Percentiles rank a stretch among this genome's conserved stretches.
These are phyloP conservation scores for Chaenocephalus aceratus DNA, from an alignment of 2,113 vertebrate species.

Conservation along the genomic window DNA sequence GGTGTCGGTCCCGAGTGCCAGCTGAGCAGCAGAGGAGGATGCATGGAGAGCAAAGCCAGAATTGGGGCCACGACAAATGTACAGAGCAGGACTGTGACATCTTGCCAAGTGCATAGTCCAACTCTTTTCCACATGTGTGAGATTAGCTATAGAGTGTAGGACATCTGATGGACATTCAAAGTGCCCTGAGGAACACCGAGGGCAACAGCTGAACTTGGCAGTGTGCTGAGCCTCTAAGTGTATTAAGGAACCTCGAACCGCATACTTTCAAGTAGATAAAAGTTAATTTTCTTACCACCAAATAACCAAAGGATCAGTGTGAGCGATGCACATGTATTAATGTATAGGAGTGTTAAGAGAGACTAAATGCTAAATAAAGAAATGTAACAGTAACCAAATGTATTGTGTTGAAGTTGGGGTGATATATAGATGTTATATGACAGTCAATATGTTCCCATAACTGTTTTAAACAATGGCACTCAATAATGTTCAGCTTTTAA, in stretches of 20 bases:
- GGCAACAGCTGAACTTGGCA: slow-evolving; percentile 56
- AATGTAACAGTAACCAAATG: no score
- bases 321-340: neutral
- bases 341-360: neutral
- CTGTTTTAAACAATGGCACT: no score
- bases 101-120: slow-evolving; percentile 54
- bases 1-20: slow-evolving; percentile 51
- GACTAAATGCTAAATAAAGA: no score
- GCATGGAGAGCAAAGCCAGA: slow-evolving; percentile 51
- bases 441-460: no score
- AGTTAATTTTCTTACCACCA: neutral
- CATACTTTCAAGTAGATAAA: slow-evolving; percentile 6
- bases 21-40: slow-evolving; percentile 48
- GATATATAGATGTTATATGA: no score
- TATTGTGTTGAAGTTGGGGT: no score
- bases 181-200: slow-evolving; percentile 30
- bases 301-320: neutral
- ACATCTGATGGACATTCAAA: slow-evolving; percentile 49
- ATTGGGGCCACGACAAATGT: slow-evolving; percentile 62
- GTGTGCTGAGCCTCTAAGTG: slow-evolving; percentile 4
- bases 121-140: slow-evolving; percentile 53
- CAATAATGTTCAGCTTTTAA: no score
- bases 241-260: slow-evolving; percentile 3
- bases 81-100: slow-evolving; percentile 50
- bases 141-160: slow-evolving; percentile 36